Evolutionary conservation across 2,888 invertebrate genomes (phyloP), one percentile per base, ranked within the genome.

Genomic region (Drosophila kuntzei): DNA sequence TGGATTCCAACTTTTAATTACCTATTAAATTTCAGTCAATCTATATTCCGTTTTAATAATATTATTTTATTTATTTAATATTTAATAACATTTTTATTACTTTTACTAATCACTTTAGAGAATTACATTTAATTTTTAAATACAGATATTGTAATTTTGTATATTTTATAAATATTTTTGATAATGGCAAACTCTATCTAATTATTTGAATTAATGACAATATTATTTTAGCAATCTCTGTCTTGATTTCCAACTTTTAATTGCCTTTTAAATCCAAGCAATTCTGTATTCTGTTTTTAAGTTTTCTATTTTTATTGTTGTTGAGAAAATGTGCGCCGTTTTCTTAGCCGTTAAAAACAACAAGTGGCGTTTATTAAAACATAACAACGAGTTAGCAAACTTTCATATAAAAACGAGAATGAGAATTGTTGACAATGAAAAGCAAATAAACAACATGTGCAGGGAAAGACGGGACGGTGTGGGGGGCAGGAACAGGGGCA

Each of bases 351-450:
- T 65, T 16, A 53, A 70, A 76, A 34, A 46, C 6, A 34, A 32
- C 64, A 43, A 54, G 36, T 22, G 32, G 20, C 62, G 34, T 41
- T 67, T 73, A 58, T 72, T 39, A 58, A 60, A 63, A 57, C 43
- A 50, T 18, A 63, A 66, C 14, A 76, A 67, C 50, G 46, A 60
- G 43, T 72, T 77, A 32, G 49, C 18, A 54, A 77, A 72, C 67
- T 58, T 57, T 49, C 11, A 25, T n/a, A n/a, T 11, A 11, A 27
- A 27, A 53, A 53, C 11, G 53, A 29, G 53, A 41, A 41, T n/a
- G 39, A 6, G 51, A 57, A 72, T 37, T 60, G 49, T 41, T 12
- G 46, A 44, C 49, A 59, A 22, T 39, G 41, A 29, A 50, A 59
- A 62, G 37, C 47, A 76, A 62, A 76, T 66, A 62, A 59, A 75